Base-by-base conservation (phyloP, 2,888 invertebrate genomes). In the Frankliniella intonsa region DNA sequence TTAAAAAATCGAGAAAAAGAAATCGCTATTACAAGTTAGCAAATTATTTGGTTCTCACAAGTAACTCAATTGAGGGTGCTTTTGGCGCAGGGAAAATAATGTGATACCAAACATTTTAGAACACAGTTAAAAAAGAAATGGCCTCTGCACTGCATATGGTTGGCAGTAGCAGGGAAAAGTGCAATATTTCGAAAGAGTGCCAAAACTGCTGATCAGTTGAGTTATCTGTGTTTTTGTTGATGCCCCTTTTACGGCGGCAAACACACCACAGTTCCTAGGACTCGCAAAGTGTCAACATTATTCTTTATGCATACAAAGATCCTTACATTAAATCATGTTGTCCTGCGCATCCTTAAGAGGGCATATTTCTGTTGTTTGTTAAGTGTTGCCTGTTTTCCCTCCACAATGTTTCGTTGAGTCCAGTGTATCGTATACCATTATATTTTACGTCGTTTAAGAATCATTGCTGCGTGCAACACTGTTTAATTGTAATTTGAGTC, bases 311-410 rank as follows among this genome's bases (percentile, higher is more conserved):
- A 25, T 76, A 76, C 69, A 76, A 25, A 10, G 22, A 76, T 76
- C 25, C 69, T 25, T 76, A 76, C 69, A 25, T 76, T 76, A 22
- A 25, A 22, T 76, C 25, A 76, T 25, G n/a, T 22, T 76, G 69
- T 76, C 25, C 9, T 76, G 69, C 69, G 69, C 69, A 76, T 22
- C 69, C 69, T 76, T 76, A 3, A 76, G 8, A 25, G 69, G 69
- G 25, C 69, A 76, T 22, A 25, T 76, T 25, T 76, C 22, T 76
- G 22, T 25, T 76, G 25, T 76, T 76, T 76, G 69, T 76, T 76
- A 76, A 76, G 69, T 76, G 69, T 76, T 76, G 69, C 69, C 69
- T 76, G 69, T 76, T 76, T 76, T 76, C 69, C 69, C 69, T 76
- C 69, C 69, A 76, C 69, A 76, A 76, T 25, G 9, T 76, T 76